Percentiles rank a stretch among this genome's conserved stretches.
phyloP scores from a whole-genome alignment of 2,797 vertebrate species.

The Cirrhinus molitorella region DNA sequence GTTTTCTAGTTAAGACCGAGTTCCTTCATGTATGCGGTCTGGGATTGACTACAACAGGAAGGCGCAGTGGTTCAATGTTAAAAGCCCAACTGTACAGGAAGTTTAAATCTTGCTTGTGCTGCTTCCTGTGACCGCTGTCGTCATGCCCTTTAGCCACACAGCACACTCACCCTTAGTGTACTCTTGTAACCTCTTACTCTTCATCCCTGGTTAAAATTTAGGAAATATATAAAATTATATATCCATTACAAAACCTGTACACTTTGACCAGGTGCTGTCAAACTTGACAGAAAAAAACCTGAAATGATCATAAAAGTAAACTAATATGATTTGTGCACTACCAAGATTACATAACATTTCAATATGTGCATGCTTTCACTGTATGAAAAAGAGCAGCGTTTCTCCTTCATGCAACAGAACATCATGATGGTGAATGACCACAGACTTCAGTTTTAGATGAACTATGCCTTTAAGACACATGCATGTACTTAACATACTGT shows the following conservation, averaged over 20 bases:
- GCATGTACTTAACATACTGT: not conserved
- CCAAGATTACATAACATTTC: not conserved
- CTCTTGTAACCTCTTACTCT: slow-evolving; percentile 8
- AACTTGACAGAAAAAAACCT: too few relatives aligned
- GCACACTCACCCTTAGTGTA: not conserved
- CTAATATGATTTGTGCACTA: not conserved
- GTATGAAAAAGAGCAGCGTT: not conserved
- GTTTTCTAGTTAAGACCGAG: not conserved
- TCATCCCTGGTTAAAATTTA: not conserved
- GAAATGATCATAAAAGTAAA: not conserved
- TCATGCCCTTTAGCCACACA: slow-evolving; percentile 4
- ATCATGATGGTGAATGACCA: not conserved
- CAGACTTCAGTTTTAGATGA: not conserved
- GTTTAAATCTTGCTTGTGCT: slow-evolving; percentile 15
- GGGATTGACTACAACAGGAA: slow-evolving; percentile 37
- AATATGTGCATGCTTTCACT: not conserved
- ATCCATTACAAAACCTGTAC: not conserved
- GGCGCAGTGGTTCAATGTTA: slow-evolving; percentile 31
- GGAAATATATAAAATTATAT: not conserved
- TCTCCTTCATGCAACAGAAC: not conserved
- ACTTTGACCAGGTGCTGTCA: not conserved
- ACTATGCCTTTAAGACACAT: not conserved
- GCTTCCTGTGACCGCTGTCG: slow-evolving; percentile 15
- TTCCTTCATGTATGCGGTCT: slow-evolving; percentile 10
- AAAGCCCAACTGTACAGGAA: slow-evolving; percentile 33